Evolutionary conservation across 2,888 invertebrate species (phyloP).

Genomic region (Lingula anatina): DNA sequence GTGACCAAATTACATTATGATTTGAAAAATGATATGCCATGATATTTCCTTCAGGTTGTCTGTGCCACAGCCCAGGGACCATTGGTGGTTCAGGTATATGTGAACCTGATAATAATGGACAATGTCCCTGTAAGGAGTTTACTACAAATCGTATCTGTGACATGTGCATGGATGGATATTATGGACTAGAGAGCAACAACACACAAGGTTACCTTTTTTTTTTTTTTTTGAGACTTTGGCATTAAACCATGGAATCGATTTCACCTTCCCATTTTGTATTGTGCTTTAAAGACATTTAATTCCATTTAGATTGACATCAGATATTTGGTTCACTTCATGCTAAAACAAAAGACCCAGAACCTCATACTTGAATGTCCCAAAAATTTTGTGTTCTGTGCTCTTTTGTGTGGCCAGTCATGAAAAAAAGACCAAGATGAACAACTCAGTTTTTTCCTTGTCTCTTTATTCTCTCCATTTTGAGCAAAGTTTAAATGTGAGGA

Average conservation of each 20-base stretch:
- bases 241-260: too few relatives aligned
- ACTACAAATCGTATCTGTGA: slow-evolving; percentile 24
- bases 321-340: too few relatives aligned
- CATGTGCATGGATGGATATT: slow-evolving; percentile 24
- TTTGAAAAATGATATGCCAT: neutral
- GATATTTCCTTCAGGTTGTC: slow-evolving; percentile 17
- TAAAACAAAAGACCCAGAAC: too few relatives aligned
- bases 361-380: too few relatives aligned
- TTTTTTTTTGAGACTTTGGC: too few relatives aligned
- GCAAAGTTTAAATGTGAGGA: too few relatives aligned
- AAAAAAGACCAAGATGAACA: too few relatives aligned
- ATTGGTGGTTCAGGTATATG: slow-evolving; percentile 16
- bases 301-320: neutral
- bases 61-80: slow-evolving; percentile 27
- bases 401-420: too few relatives aligned
- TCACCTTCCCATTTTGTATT: too few relatives aligned
- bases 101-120: slow-evolving; percentile 17
- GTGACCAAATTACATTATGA: neutral
- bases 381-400: too few relatives aligned
- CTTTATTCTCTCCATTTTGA: too few relatives aligned
- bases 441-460: too few relatives aligned
- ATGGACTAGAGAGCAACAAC: slow-evolving; percentile 18
- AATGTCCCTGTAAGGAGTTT: slow-evolving; percentile 29
- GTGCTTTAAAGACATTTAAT: neutral
- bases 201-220: slow-evolving; percentile 24